Conservation (phyloP, 30 jellyfish, hydroid and myxozoan species). For the Sanderia malayensis region DNA sequence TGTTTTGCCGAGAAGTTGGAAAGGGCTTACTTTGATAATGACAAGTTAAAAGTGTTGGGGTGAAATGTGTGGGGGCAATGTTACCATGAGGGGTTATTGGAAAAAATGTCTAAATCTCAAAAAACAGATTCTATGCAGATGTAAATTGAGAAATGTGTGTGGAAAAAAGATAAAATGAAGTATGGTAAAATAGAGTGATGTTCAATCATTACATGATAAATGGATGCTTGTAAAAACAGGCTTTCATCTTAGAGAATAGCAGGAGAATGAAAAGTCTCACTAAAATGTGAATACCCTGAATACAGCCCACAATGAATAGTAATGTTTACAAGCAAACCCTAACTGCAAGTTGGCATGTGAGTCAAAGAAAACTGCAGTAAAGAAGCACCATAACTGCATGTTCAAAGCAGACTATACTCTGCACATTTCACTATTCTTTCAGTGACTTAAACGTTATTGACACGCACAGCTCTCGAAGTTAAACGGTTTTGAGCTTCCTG, state of each 20-base stretch:
- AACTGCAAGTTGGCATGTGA: not conserved
- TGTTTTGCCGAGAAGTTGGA: too few relatives aligned
- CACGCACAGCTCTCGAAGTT: not conserved
- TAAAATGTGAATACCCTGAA: not conserved
- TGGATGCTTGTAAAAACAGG: not conserved
- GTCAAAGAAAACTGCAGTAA: too few relatives aligned
- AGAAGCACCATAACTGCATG: not conserved
- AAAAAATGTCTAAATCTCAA: too few relatives aligned
- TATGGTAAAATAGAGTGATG: too few relatives aligned
- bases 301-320: slow-evolving; percentile 25
- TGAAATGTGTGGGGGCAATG: too few relatives aligned
- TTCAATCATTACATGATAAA: too few relatives aligned
- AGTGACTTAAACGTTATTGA: not conserved
- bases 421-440: not conserved
- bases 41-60: too few relatives aligned
- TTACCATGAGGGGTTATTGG: too few relatives aligned
- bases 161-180: too few relatives aligned
- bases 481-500: not conserved
- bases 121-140: too few relatives aligned
- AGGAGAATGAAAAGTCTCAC: not conserved
- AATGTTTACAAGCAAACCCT: slow-evolving; percentile 25
- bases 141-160: too few relatives aligned
- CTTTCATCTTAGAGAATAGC: not conserved
- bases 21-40: too few relatives aligned
- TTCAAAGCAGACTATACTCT: not conserved